A percentile compares a stretch with the other conserved stretches of the same genome.
These are phyloP conservation scores for Eupelmus urozonus DNA, from an alignment of 2,888 invertebrate genomes.

Conservation along the genomic window DNA sequence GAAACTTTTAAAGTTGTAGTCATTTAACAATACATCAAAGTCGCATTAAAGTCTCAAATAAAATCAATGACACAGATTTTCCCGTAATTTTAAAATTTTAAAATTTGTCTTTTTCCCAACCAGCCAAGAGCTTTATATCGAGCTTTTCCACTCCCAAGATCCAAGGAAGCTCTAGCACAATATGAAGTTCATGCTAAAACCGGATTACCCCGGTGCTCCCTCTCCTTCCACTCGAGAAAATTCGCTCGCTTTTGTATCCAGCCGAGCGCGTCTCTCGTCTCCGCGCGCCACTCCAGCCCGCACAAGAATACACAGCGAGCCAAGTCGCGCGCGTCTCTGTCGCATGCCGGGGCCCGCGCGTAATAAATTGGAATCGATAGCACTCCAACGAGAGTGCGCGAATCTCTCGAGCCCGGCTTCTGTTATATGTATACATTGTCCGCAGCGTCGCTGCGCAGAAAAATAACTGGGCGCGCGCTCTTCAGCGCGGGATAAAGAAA, in stretches of 20 bases:
- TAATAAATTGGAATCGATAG: conserved; percentile 52
- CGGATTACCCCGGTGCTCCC: neutral
- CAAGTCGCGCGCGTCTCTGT: too few relatives aligned
- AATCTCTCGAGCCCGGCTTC: conserved; percentile 4
- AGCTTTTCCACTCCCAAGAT: too few relatives aligned
- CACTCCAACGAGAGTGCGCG: neutral
- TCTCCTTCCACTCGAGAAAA: neutral
- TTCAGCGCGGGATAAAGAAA: conserved; percentile 3
- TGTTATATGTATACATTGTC: neutral
- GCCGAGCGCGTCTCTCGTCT: neutral
- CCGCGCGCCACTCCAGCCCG: neutral
- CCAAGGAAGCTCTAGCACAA: neutral
- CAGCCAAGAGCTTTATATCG: too few relatives aligned
- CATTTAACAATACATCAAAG: too few relatives aligned
- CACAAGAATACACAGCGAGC: neutral
- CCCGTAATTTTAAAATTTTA: too few relatives aligned
- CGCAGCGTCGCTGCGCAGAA: conserved; percentile 8
- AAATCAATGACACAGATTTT: too few relatives aligned
- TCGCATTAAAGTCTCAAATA: too few relatives aligned
- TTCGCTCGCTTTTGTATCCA: neutral
- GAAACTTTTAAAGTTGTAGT: too few relatives aligned
- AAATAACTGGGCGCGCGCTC: conserved; percentile 7
- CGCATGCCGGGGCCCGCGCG: neutral
- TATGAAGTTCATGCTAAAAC: too few relatives aligned
- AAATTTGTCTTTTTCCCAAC: too few relatives aligned